phyloP scores from a whole-genome alignment of 2,797 vertebrate species.

The Pempheris klunzingeri region DNA sequence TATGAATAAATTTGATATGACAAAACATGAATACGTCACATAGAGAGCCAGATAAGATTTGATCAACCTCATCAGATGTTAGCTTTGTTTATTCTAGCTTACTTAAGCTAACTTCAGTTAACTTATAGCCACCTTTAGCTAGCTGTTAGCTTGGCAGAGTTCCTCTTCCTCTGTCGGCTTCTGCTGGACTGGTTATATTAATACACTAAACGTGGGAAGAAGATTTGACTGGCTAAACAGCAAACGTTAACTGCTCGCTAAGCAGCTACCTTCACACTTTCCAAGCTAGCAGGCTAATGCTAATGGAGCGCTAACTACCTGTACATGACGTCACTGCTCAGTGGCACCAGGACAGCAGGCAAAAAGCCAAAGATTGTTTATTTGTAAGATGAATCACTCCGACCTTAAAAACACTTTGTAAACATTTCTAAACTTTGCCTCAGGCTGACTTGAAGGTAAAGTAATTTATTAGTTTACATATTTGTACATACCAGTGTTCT shows the following conservation, averaged over 20 bases:
- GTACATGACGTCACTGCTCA: background rate
- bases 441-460: background rate
- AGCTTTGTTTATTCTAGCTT: background rate
- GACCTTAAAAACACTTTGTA: background rate
- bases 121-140: background rate
- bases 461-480: background rate
- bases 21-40: too few relatives aligned
- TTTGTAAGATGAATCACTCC: background rate
- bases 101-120: background rate
- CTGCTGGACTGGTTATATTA: background rate
- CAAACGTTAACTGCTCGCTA: background rate
- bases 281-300: background rate
- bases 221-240: background rate
- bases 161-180: background rate
- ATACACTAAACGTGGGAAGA: too few relatives aligned
- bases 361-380: constrained; percentile 31
- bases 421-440: background rate
- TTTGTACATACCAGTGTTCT: background rate
- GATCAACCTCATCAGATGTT: background rate
- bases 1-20: too few relatives aligned
- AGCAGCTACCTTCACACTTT: background rate
- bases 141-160: constrained; percentile 18
- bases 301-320: background rate
- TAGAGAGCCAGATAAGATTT: background rate
- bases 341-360: fast-evolving